Percentiles rank a stretch among this genome's conserved stretches.
These are phyloP conservation scores for Tetragnatha versicolor DNA, from an alignment of 1,140 invertebrate genomes.

Conservation along the genomic window DNA sequence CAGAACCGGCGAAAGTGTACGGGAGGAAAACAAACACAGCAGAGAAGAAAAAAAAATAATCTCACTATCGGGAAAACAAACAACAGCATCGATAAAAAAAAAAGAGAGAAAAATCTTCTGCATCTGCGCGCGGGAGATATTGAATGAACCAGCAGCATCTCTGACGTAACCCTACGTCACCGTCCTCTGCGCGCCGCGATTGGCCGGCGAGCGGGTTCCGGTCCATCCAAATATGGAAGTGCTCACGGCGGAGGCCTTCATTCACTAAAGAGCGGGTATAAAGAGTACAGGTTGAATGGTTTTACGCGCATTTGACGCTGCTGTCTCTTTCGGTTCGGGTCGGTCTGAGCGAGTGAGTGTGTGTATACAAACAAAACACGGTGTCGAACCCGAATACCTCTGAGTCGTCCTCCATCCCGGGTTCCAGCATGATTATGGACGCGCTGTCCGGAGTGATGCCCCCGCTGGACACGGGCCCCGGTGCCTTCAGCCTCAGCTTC, in stretches of 20 bases:
- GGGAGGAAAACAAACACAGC: background rate
- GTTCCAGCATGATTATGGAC: conserved; percentile 54
- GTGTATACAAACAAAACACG: too few species aligned
- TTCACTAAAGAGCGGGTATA: conserved; percentile 48
- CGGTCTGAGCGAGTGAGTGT: too few species aligned
- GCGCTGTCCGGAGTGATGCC: conserved; percentile 24
- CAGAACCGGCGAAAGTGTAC: background rate
- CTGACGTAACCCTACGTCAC: conserved; percentile 51
- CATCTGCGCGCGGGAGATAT: background rate
- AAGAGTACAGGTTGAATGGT: conserved; percentile 55
- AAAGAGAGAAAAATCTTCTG: background rate
- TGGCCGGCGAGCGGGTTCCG: conserved; percentile 45
- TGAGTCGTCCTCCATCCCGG: background rate
- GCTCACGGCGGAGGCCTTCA: conserved; percentile 52
- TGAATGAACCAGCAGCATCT: conserved; percentile 49
- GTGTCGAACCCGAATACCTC: conserved; percentile 20
- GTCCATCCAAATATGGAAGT: conserved; percentile 54
- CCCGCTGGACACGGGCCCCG: conserved; percentile 26
- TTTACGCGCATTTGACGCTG: conserved; percentile 53
- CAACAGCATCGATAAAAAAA: background rate
- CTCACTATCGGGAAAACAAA: conserved; percentile 33
- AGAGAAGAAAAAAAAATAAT: conserved; percentile 22
- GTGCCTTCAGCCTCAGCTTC: conserved; percentile 48
- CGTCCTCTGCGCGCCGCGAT: conserved; percentile 4
- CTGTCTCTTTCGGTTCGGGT: background rate